Percentiles rank a stretch among this genome's conserved stretches.
Evolutionary conservation across 2,113 vertebrate species (phyloP).

Genomic region (Ondatra zibethicus): DNA sequence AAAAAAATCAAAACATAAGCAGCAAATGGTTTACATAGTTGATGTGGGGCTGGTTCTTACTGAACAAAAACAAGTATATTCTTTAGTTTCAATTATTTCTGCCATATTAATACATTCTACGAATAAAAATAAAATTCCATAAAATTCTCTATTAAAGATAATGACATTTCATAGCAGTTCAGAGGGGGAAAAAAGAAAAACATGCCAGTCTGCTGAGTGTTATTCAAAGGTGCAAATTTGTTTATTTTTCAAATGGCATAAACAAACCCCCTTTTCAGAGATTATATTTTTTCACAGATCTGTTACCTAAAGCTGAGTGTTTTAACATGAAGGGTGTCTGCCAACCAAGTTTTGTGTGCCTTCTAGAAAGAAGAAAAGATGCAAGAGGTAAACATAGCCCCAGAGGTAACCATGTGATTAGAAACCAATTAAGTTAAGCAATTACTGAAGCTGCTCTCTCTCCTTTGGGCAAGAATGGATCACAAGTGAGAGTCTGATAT

Average conservation of each 20-base stretch:
- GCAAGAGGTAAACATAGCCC: conserved; percentile 73
- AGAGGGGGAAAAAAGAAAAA: background rate
- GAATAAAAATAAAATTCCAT: conserved; percentile 60
- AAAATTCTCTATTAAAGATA: conserved; percentile 63
- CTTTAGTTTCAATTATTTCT: conserved; percentile 59
- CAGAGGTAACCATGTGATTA: conserved; percentile 78
- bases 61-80: conserved; percentile 51
- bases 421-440: conserved; percentile 81
- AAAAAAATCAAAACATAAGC: conserved; percentile 60
- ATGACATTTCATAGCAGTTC: conserved; percentile 63
- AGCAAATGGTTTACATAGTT: conserved; percentile 67
- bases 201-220: conserved; percentile 33
- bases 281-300: conserved; percentile 53
- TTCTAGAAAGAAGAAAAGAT: conserved; percentile 75
- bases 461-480: conserved; percentile 73
- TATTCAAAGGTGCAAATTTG: conserved; percentile 46
- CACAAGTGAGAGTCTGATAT: conserved; percentile 68
- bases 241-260: conserved; percentile 70
- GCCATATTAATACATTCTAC: conserved; percentile 44
- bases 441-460: conserved; percentile 74
- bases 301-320: conserved; percentile 62
- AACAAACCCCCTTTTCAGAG: conserved; percentile 56
- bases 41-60: conserved; percentile 44
- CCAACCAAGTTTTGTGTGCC: conserved; percentile 61
- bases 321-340: conserved; percentile 62